Evolutionary conservation across 2,888 invertebrate genomes (phyloP).

Genomic region (Hirtodrosophila cameraria): DNA sequence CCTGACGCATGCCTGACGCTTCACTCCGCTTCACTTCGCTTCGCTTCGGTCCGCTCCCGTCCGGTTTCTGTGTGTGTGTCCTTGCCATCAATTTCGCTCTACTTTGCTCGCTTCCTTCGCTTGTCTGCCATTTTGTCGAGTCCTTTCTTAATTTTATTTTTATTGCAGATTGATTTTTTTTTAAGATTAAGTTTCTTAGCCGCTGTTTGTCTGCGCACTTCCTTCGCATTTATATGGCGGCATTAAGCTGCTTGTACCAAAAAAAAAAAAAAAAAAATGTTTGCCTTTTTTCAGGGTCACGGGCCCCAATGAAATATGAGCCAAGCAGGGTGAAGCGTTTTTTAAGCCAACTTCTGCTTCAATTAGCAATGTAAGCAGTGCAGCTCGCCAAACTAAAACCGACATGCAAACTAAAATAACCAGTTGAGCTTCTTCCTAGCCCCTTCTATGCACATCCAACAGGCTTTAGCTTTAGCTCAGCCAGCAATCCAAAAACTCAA

Average conservation of each 20-base stretch:
- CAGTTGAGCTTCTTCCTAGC: conserved; percentile 6
- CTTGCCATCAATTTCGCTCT: background rate
- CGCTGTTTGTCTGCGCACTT: conserved; percentile 21
- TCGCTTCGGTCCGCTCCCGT: conserved; percentile 10
- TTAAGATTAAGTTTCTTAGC: conserved; percentile 66
- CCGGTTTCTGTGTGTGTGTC: background rate
- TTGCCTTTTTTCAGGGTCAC: conserved; percentile 40
- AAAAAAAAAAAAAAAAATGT: conserved; percentile 43
- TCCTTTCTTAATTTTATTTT: conserved; percentile 73
- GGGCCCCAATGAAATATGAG: conserved; percentile 36
- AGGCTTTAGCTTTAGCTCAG: conserved; percentile 2
- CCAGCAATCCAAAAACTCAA: conserved; percentile 45
- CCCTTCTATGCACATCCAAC: background rate
- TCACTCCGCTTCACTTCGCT: conserved; percentile 6
- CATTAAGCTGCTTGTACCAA: conserved; percentile 8
- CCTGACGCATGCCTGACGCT: conserved; percentile 69
- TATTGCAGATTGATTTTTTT: conserved; percentile 79
- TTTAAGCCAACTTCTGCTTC: conserved; percentile 49
- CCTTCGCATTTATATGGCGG: conserved; percentile 19
- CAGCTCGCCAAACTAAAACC: conserved; percentile 18
- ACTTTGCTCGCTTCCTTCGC: conserved; percentile 11
- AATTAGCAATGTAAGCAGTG: conserved; percentile 54
- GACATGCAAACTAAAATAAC: conserved; percentile 42
- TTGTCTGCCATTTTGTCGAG: conserved; percentile 47
- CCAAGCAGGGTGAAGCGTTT: conserved; percentile 21